Evolutionary conservation across 37 sponge, comb jelly and placozoan species (phyloP).

Genomic region (Mnemiopsis leidyi): DNA sequence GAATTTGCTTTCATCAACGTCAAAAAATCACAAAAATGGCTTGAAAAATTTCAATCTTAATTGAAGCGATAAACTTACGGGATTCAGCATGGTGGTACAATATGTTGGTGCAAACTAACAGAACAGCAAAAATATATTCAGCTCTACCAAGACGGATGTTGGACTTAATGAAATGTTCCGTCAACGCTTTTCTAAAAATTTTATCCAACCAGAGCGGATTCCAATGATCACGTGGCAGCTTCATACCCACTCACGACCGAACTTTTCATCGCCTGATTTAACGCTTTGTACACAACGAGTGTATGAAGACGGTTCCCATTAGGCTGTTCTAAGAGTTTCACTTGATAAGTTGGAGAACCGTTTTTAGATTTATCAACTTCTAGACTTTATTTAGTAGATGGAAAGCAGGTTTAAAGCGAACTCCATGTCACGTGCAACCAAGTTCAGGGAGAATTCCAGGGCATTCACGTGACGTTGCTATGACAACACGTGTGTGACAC

Average conservation of each 20-base stretch:
- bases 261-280: not conserved
- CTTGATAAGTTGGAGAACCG: not conserved
- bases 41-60: not conserved
- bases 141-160: not conserved
- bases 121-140: slow-evolving; percentile 49
- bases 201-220: not conserved
- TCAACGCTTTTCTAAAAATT: slow-evolving; percentile 55
- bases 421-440: not conserved
- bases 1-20: no score
- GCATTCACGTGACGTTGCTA: not conserved
- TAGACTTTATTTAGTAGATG: not conserved
- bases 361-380: not conserved
- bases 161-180: slow-evolving; percentile 64
- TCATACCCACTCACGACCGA: not conserved
- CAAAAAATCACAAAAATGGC: not conserved
- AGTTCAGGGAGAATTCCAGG: not conserved
- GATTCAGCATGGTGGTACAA: not conserved
- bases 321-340: no score
- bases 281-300: no score
- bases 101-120: not conserved
- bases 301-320: no score
- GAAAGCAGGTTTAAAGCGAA: not conserved
- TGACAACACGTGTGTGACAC: not conserved
- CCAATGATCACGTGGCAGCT: not conserved
- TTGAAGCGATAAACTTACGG: not conserved